Base-by-base conservation (phyloP, 2,888 invertebrate species). In the Barypeithes pellucidus region DNA sequence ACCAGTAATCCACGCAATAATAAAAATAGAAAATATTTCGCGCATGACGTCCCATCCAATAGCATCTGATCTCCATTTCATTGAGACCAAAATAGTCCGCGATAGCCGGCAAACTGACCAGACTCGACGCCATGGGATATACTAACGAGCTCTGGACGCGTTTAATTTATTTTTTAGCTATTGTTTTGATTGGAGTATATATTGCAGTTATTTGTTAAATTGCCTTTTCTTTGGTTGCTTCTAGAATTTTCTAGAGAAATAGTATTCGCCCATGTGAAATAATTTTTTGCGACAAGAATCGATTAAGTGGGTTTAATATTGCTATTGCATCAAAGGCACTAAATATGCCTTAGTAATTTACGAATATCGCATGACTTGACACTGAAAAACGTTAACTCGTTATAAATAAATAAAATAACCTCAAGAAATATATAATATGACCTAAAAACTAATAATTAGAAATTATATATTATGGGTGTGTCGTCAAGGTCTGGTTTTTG, bases 81-180 rank as follows among this genome's bases (percentile, higher is more conserved):
- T 61, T 59, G 76, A 72, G 57, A 76, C 79, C 78, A 80, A 80
- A 80, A 78, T 80, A 79, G 80, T 80, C 75, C 76, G 77, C 73
- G 67, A 41, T 60, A 41, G 70, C 73, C 73, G 16, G 47, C 63
- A 47, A 11, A 62, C 60, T 63, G 41, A 45, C 54, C 68, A 36
- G 57, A 71, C 43, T 54, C 65, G 36, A 61, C 57, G 74, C 72
- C 65, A 79, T 79, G 79, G 71, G 70, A 70, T 73, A 75, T 52
- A 75, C 69, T 24, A 50, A 50, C 50, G 80, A 80, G 68, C 69
- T 79, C 69, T 77, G 76, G 54, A 75, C 80, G 54, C 63, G 81
- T 54, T 67, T 81, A 60, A 82, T 80, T 73, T 84, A 83, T 79
- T 79, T 82, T 72, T 73, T 82, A 67, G 84, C 81, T 9, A 80